Evolutionary conservation across 2,888 invertebrate genomes (phyloP), one percentile per base, ranked within the genome.

Genomic region (Drosophila trichaetosa): DNA sequence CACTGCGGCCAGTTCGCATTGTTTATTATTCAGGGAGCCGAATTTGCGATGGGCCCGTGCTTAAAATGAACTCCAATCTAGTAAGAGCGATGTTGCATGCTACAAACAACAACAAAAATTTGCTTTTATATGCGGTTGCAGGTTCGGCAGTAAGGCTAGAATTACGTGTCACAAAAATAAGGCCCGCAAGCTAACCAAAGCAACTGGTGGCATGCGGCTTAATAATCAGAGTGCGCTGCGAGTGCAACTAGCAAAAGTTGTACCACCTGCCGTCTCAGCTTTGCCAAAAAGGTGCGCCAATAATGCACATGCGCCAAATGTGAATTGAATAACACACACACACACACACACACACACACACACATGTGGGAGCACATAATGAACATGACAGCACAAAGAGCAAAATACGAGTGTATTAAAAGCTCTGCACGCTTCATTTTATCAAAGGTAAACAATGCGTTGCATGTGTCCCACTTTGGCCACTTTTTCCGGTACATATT

Each of bases 181-280:
- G 73, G 65, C 61, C 54, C 58, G 40, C 56, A 54, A 51, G 42
- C 51, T 53, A 59, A 63, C 54, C 69, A 69, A 62, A 61, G 60
- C 75, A 64, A 69, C 58, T n/a, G 54, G 73, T 77, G 77, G 69
- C 73, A 64, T 58, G n/a, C 27, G 2, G 6, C 21, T 6, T 24
- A 36, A 53, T 16, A 38, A 27, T 27, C 18, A 7, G 2, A 53
- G 61, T 46, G 54, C 57, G 40, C 49, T 51, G 52, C 40, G 10
- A 64, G 52, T 40, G 46, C 34, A 49, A 71, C 64, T 65, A 57
- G 60, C 70, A 64, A 71, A 78, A 34, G 78, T 56, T 53, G 80
- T 77, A 65, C 58, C 63, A 13, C 10, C 53, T 27, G 62, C 46
- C 66, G 52, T 52, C 63, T 54, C 54, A 31, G 62, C 57, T 52